Conservation (phyloP, 2,888 invertebrate genomes). For the Dioctria linearis region DNA sequence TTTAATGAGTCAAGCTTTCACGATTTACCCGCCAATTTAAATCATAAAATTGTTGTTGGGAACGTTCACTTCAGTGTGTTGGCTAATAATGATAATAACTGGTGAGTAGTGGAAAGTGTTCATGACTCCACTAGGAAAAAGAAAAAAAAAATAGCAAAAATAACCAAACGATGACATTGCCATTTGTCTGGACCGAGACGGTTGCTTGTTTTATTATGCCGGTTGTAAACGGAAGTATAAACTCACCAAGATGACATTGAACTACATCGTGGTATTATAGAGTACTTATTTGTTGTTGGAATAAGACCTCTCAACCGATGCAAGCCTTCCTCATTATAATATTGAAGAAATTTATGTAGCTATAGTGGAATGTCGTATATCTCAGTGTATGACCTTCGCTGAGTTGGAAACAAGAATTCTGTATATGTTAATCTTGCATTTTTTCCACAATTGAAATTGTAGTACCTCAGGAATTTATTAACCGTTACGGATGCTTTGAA, state of each 20-base stretch:
- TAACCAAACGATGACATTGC: slow-evolving; percentile 23
- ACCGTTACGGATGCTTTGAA: no score
- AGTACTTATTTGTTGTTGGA: background rate
- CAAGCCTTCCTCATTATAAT: slow-evolving; percentile 23
- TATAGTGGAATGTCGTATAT: no score
- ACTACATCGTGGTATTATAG: slow-evolving; percentile 23
- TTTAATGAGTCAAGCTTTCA: slow-evolving; percentile 37
- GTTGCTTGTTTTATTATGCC: background rate
- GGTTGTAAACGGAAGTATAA: slow-evolving; percentile 35
- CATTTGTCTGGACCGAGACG: slow-evolving; percentile 15
- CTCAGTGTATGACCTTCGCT: slow-evolving; percentile 8
- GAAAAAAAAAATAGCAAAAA: slow-evolving; percentile 7
- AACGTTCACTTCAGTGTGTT: background rate
- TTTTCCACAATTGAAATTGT: no score
- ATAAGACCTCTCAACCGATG: background rate
- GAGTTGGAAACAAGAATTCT: slow-evolving; percentile 9
- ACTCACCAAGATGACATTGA: slow-evolving; percentile 26
- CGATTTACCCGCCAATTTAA: slow-evolving; percentile 23
- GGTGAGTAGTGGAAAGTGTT: background rate
- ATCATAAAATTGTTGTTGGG: background rate
- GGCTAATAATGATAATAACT: background rate
- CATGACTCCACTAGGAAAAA: background rate
- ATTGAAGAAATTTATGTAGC: slow-evolving; percentile 18
- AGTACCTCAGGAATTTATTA: no score
- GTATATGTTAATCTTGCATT: no score